Percentiles rank a stretch among this genome's conserved stretches.
These are phyloP conservation scores for Desmophyllum pertusum DNA, from an alignment of 92 coral and sea anemone genomes.

Conservation along the genomic window DNA sequence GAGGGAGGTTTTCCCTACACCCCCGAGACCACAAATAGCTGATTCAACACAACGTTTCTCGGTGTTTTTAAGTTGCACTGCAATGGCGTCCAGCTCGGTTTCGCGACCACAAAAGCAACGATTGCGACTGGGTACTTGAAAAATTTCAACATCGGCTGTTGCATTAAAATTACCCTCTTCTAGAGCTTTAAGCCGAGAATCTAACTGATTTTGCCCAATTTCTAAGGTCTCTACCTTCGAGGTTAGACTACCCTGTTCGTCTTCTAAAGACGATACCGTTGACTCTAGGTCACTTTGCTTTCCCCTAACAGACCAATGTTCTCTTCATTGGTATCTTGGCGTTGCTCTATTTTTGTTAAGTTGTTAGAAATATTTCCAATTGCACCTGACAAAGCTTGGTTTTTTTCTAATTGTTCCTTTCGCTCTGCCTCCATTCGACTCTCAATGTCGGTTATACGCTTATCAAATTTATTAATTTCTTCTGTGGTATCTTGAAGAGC, in stretches of 20 bases:
- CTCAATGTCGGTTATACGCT: conserved; percentile 29
- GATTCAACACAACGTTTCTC: no score
- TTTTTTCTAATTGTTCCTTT: conserved; percentile 1
- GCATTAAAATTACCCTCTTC: background rate
- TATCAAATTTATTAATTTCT: conserved; percentile 45
- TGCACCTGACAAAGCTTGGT: conserved; percentile 1
- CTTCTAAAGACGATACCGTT: conserved; percentile 6
- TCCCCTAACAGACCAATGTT: conserved; percentile 2
- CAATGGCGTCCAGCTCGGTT: no score
- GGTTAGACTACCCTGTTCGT: background rate
- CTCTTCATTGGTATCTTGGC: conserved; percentile 2
- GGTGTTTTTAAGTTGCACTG: no score
- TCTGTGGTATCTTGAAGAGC: conserved; percentile 56
- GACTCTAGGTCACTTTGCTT: conserved; percentile 7
- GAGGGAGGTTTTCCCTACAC: no score
- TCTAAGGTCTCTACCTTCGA: conserved; percentile 36
- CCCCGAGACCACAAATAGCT: no score
- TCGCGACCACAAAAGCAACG: conserved; percentile 56
- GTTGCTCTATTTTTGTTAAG: background rate
- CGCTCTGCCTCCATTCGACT: background rate
- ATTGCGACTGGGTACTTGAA: conserved; percentile 64
- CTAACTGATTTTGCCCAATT: background rate
- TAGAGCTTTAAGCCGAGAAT: conserved; percentile 13
- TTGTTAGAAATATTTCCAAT: conserved; percentile 6
- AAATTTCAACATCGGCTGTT: background rate